Conservation (phyloP, 2,797 vertebrate species). For the Iguana delicatissima region DNA sequence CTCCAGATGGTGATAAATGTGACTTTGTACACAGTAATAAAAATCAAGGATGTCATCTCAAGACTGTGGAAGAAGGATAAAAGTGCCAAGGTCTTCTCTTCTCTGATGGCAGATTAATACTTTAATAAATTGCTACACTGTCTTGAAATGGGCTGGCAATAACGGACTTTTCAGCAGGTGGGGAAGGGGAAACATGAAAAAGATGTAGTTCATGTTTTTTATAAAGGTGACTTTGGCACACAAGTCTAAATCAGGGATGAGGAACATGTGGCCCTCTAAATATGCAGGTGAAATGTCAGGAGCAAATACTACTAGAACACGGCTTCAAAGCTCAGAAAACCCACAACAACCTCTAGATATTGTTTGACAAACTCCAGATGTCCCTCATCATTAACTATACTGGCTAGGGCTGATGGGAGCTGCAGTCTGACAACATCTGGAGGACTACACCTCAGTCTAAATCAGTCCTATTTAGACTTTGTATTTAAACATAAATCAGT, state of each 20-base stretch:
- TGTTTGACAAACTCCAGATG: neutral
- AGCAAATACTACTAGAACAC: too few species aligned
- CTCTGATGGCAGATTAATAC: slow-evolving; percentile 20
- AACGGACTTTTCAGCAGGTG: neutral
- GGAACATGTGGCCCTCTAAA: neutral
- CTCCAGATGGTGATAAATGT: slow-evolving; percentile 34
- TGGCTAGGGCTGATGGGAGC: neutral
- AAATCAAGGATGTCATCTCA: slow-evolving; percentile 24
- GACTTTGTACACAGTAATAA: slow-evolving; percentile 8
- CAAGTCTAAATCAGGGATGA: neutral
- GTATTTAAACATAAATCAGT: too few species aligned
- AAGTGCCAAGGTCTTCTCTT: slow-evolving; percentile 15
- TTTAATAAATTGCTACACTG: slow-evolving; percentile 14
- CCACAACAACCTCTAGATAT: neutral
- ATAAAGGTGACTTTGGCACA: neutral
- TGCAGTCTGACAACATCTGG: neutral
- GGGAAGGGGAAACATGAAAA: neutral
- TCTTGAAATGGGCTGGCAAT: neutral
- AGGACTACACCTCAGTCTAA: neutral
- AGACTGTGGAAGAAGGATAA: slow-evolving; percentile 8
- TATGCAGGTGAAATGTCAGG: too few species aligned
- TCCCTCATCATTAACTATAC: neutral
- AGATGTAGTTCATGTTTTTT: neutral
- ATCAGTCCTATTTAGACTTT: too few species aligned
- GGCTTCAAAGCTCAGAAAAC: too few species aligned